Conservation (phyloP, 2,113 vertebrate genomes). For the Colinus virginianus region DNA sequence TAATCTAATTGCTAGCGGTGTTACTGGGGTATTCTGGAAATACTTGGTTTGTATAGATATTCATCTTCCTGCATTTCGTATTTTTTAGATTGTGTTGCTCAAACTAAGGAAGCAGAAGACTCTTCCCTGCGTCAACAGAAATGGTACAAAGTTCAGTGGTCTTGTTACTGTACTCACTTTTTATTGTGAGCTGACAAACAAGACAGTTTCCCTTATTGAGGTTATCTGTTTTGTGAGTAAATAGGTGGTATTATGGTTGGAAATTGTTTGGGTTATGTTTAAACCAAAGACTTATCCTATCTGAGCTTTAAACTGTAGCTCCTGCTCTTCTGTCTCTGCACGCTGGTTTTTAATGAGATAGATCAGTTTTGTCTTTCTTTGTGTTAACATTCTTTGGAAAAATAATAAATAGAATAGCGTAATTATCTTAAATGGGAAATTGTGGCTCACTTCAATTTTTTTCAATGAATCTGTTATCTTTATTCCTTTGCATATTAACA, state of each 20-base stretch:
- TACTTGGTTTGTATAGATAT: background rate
- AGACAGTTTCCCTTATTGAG: background rate
- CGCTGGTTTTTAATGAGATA: background rate
- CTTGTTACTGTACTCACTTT: background rate
- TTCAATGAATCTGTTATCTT: background rate
- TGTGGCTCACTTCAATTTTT: background rate
- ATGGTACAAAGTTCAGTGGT: constrained; percentile 6
- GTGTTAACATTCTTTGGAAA: background rate
- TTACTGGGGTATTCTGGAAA: background rate
- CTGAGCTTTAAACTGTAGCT: background rate
- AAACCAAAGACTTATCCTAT: background rate
- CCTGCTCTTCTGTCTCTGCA: background rate
- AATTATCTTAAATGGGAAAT: background rate
- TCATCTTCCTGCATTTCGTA: background rate
- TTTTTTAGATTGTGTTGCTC: background rate
- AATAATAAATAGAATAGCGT: background rate
- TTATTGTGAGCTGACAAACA: background rate
- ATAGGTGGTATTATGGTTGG: no score
- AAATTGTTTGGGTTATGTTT: background rate
- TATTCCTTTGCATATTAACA: no score
- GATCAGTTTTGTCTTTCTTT: background rate
- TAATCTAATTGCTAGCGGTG: background rate
- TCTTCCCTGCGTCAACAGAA: background rate
- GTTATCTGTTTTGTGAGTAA: background rate
- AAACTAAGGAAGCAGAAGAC: background rate